Evolutionary conservation across 2,113 vertebrate species (phyloP).

Genomic region (Atlantisia rogersi): DNA sequence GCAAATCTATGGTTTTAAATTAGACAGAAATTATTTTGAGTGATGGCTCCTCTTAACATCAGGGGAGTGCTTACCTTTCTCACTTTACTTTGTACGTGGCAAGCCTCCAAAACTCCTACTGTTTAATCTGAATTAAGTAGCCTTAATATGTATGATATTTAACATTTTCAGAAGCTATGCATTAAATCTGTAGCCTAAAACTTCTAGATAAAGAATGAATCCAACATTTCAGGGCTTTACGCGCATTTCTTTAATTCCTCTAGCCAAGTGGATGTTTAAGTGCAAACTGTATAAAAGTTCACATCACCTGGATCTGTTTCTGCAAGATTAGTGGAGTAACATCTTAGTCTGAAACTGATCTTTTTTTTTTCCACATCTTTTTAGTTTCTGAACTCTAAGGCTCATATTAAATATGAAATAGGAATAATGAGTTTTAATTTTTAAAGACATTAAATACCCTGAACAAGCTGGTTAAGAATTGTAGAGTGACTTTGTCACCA

Average conservation of each 20-base stretch:
- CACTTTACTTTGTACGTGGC: conserved; percentile 34
- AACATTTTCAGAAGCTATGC: conserved; percentile 47
- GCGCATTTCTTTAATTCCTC: neutral
- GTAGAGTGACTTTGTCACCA: neutral
- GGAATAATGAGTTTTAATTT: conserved; percentile 48
- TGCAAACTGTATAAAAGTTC: conserved; percentile 25
- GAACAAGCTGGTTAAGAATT: conserved; percentile 33
- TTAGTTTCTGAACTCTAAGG: conserved; percentile 15
- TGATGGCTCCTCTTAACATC: conserved; percentile 27
- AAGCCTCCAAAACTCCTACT: conserved; percentile 54
- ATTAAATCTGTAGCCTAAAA: conserved; percentile 47
- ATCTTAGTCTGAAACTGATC: conserved; percentile 20
- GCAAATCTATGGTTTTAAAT: conserved; percentile 14
- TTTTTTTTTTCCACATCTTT: neutral
- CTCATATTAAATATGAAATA: conserved; percentile 21
- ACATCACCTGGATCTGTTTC: conserved; percentile 25
- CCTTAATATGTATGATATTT: conserved; percentile 54
- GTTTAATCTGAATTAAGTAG: conserved; percentile 61
- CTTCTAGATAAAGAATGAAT: conserved; percentile 14
- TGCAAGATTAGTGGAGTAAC: conserved; percentile 42
- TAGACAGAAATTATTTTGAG: conserved; percentile 20
- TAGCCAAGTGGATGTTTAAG: conserved; percentile 18
- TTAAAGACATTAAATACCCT: conserved; percentile 35
- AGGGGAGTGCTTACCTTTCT: conserved; percentile 35
- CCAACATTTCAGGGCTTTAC: conserved; percentile 2